Evolutionary conservation across 2,888 invertebrate genomes (phyloP), one percentile per base, ranked within the genome.

Genomic region (Prosopocoilus inquinatus): DNA sequence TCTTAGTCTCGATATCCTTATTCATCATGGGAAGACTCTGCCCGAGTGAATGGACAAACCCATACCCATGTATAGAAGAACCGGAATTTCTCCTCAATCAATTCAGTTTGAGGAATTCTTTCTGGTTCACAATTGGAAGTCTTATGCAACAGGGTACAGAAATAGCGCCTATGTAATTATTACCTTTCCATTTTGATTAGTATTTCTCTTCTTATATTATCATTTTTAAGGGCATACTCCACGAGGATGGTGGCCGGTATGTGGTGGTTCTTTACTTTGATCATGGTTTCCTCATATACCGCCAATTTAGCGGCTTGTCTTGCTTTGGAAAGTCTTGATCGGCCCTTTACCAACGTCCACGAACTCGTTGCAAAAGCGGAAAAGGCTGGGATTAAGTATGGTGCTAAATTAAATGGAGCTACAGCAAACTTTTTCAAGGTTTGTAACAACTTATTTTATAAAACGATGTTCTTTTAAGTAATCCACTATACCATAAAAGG

Each of bases 261-360:
- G 70, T 91, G 91, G 94, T 93, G 91, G 89, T 94, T 94, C 71
- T 94, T 94, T 72, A 91, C 91, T 0, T 78, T 94, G 36, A 92
- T 94, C 67, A 89, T 91, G 83, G 89, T 91, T 1, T 85, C 89
- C 1, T 93, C 94, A 0, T 95, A 95, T 71, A 94, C 94, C 0
- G 94, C 94, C 9, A 94, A 95, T 76, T 81, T 95, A 61, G 94
- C 94, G 38, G 95, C 95, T 1, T 94, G 93, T 72, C 79, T 95
- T 9, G 94, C 94, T 0, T 87, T 92, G 0, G 94, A 94, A 75
- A 85, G 84, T 0, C 81, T 85, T 5, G 83, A 83, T 52, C 84
- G 84, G 53, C 85, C 87, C 0, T 89, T 91, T 47, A 84, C 88
- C 67, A 87, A 84, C 71, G 92, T 93, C 0, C 88, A 90, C 55